These are phyloP conservation scores for Daphoenositta chrysoptera DNA, from an alignment of 2,113 vertebrate genomes.

Conservation along the genomic window DNA sequence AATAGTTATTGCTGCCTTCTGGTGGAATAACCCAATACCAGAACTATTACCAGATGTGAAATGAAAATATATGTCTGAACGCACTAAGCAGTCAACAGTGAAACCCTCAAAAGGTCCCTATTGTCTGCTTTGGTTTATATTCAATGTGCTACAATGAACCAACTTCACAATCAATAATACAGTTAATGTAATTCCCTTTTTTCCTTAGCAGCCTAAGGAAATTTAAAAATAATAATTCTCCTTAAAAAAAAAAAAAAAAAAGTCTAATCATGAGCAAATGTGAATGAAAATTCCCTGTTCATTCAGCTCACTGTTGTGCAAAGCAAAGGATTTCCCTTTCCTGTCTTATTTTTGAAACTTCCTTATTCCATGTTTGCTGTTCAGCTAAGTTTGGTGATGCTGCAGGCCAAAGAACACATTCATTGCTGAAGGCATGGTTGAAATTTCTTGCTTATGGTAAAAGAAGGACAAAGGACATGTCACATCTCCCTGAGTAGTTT, in stretches of 20 bases:
- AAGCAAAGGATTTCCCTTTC: conserved; percentile 37
- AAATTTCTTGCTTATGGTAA: not conserved
- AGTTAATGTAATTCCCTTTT: not conserved
- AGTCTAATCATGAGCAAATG: not conserved
- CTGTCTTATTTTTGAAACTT: conserved; percentile 33
- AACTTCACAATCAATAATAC: not conserved
- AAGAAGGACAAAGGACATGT: not conserved
- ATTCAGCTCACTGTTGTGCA: not conserved
- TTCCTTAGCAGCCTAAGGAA: not conserved
- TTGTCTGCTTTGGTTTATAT: not conserved
- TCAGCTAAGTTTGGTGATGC: not conserved
- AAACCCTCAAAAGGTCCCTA: not conserved
- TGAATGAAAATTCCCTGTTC: not conserved
- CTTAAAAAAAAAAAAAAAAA: not conserved
- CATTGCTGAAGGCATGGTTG: not conserved
- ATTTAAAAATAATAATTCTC: not conserved
- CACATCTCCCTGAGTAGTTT: not conserved
- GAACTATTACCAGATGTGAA: not conserved
- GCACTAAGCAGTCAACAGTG: not conserved
- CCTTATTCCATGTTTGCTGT: not conserved
- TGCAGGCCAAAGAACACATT: not conserved
- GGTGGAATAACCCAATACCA: not conserved
- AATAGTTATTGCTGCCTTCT: conserved; percentile 5
- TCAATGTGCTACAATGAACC: not conserved
- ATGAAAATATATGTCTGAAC: not conserved